phyloP scores from a whole-genome alignment of 2,113 vertebrate species.

The Bambusicola thoracicus region DNA sequence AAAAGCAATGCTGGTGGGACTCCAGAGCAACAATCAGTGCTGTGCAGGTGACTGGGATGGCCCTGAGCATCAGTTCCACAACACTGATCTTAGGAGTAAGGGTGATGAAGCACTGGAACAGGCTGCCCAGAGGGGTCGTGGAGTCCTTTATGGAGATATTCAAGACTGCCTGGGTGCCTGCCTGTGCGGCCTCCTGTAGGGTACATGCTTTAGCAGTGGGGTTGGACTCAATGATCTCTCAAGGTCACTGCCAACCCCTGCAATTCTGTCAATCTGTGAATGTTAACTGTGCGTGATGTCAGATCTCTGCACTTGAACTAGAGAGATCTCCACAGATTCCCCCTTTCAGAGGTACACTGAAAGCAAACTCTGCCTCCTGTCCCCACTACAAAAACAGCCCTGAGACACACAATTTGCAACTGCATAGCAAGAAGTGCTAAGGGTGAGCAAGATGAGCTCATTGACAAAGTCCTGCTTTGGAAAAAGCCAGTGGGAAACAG shows the following conservation, averaged over 20 bases:
- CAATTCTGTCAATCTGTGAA: too few species aligned
- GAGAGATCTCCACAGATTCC: not conserved
- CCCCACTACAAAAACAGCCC: not conserved
- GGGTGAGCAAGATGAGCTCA: not conserved
- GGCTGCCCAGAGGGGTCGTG: too few species aligned
- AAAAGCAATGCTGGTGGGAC: not conserved
- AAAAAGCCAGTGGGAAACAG: not conserved
- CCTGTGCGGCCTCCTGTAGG: too few species aligned
- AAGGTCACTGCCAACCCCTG: too few species aligned
- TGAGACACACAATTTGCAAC: not conserved
- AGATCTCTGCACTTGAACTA: not conserved
- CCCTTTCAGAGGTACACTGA: not conserved
- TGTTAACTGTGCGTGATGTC: not conserved
- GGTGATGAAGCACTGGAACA: too few species aligned
- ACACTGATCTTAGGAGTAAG: too few species aligned
- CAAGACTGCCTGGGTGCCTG: too few species aligned
- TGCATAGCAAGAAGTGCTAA: rapidly evolving
- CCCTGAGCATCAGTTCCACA: rapidly evolving
- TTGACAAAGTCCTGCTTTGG: not conserved
- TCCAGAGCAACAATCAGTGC: not conserved
- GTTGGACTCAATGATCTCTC: too few species aligned
- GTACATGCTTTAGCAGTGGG: too few species aligned
- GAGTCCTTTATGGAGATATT: too few species aligned
- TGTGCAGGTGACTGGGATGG: rapidly evolving
- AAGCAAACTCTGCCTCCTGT: not conserved